Evolutionary conservation across 2,797 vertebrate species (phyloP).

Genomic region (Microhierax caerulescens): DNA sequence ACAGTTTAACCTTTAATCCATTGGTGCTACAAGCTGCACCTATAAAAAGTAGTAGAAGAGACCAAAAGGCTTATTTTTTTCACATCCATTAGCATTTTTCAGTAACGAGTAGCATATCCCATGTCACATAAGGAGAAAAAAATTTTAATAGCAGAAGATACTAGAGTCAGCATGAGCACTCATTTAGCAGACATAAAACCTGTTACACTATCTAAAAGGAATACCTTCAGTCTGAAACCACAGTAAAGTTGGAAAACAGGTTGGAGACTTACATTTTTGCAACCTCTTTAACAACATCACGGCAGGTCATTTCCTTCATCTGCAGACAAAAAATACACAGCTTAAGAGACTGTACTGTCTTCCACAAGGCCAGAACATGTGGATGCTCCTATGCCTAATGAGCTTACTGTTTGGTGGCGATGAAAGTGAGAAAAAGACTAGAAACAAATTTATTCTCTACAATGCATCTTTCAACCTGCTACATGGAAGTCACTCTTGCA

Average conservation of each 20-base stretch:
- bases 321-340: conserved; percentile 48
- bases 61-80: background rate
- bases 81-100: background rate
- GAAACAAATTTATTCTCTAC: background rate
- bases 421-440: background rate
- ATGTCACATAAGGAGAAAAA: background rate
- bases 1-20: background rate
- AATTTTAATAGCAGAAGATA: background rate
- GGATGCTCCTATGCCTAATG: accelerated
- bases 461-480: background rate
- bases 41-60: background rate
- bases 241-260: background rate
- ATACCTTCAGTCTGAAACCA: background rate
- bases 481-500: background rate
- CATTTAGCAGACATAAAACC: background rate
- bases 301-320: conserved; percentile 98
- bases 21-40: background rate
- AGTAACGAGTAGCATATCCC: background rate
- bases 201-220: background rate
- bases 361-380: background rate
- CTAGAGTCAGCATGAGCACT: background rate
- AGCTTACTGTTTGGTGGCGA: background rate
- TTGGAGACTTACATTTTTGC: conserved; percentile 93
- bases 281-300: conserved; percentile 95
- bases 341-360: background rate